A percentile compares a stretch with the other conserved stretches of the same genome.
Evolutionary conservation across 2,888 invertebrate genomes (phyloP).

Genomic region (Standfussiana lucernea): DNA sequence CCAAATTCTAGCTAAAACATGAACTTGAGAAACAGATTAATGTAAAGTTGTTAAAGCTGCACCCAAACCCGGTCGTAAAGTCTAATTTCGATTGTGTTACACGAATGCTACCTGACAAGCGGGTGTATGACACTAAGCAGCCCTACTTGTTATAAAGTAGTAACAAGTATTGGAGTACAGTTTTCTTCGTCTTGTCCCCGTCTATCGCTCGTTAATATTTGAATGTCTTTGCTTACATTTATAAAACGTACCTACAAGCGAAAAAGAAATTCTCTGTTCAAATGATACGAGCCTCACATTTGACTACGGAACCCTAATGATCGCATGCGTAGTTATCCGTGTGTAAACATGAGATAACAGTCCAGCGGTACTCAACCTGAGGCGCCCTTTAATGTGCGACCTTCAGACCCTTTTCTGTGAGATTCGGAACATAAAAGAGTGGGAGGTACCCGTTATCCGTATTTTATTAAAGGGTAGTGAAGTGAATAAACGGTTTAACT

Average conservation of each 20-base stretch:
- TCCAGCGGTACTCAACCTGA: constrained; percentile 45
- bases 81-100: no score
- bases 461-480: constrained; percentile 7
- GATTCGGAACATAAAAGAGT: constrained; percentile 2
- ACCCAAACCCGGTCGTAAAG: no score
- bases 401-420: constrained; percentile 6
- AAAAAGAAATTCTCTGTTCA: neutral
- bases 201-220: no score
- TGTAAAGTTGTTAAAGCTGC: no score
- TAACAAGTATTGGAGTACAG: no score
- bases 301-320: constrained; percentile 40
- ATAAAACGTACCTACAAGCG: no score
- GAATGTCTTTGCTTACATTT: no score
- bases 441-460: neutral
- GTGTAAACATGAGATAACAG: constrained; percentile 55
- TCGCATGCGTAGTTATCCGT: constrained; percentile 34
- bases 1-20: neutral
- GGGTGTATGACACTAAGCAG: no score
- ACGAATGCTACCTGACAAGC: no score
- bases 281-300: constrained; percentile 13
- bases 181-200: no score
- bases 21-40: neutral
- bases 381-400: constrained; percentile 18
- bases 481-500: neutral
- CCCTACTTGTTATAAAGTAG: no score